Percentiles rank a stretch among this genome's conserved stretches.
Conservation (phyloP, 2,113 vertebrate genomes). For the Chlamydotis undulata region DNA sequence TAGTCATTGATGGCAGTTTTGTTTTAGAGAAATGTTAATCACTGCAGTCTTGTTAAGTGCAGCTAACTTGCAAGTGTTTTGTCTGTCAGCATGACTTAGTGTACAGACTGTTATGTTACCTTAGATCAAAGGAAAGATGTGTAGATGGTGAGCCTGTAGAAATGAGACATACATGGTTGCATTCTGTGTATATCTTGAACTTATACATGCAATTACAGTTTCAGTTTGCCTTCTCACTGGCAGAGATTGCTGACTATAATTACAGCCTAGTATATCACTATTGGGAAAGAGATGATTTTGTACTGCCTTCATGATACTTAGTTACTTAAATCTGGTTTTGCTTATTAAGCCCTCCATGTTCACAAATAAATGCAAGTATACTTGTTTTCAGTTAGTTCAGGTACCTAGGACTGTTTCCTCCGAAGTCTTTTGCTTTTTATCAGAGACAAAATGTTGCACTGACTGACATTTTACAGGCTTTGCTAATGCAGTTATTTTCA, state of each 20-base stretch:
- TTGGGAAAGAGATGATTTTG: not conserved
- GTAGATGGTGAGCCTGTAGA: not conserved
- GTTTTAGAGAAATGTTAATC: not conserved
- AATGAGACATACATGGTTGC: not conserved
- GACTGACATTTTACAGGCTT: not conserved
- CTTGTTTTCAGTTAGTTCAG: not conserved
- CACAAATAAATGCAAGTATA: not conserved
- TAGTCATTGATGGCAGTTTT: not conserved
- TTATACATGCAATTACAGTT: not conserved
- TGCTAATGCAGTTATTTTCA: not conserved
- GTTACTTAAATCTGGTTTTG: not conserved
- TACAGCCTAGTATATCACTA: not conserved
- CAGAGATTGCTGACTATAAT: not conserved
- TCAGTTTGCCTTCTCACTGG: not conserved
- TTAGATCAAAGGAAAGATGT: not conserved
- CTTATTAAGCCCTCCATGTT: not conserved
- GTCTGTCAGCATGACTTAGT: not conserved
- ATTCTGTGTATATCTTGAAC: not conserved
- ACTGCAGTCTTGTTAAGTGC: not conserved
- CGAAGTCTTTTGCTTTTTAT: not conserved
- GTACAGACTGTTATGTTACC: not conserved
- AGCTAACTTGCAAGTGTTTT: not conserved
- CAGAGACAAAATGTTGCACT: not conserved
- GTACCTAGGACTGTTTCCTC: not conserved
- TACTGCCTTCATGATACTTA: not conserved